Base-by-base conservation (phyloP, 2,888 invertebrate genomes). In the Anoncus sp. region DNA sequence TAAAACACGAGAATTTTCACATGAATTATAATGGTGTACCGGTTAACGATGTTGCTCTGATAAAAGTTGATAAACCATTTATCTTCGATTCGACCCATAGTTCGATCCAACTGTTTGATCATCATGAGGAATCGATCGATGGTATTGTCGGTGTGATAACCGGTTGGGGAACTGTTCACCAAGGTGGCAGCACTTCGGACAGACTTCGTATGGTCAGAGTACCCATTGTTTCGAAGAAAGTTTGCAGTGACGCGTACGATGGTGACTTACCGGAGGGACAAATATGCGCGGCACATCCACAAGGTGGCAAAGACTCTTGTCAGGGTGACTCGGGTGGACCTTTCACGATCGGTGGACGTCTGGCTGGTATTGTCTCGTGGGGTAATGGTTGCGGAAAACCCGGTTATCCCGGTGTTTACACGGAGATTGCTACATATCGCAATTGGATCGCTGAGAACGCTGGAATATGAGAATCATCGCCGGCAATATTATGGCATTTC, bases 211-310 rank as follows among this genome's bases (percentile, higher is more conserved):
- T 89, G 67, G 94, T 93, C 0, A 81, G 91, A 18, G 92, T 94
- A 0, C 94, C 94, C 0, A 91, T 93, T 82, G 92, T 94, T 6
- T 93, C 91, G 70, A 91, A 92, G 3, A 81, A 88, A 1, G 60
- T 86, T 0, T 95, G 95, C 85, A 87, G 86, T 1, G 84, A 88
- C 0, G 92, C 92, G 16, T 62, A 62, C 10, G 7, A 45, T 82
- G 1, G 1, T 0, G 0, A 0, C 0, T 51, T 51, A 20, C 83
- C 80, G 5, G 82, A 83, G 1, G 91, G 92, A 0, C 92, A 90
- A 3, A 92, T 94, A 10, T 95, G 95, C 84, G 94, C 95, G 2
- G 94, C 93, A 0, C 87, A 87, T 1, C 88, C 92, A 3, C 89
- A 91, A 76, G 95, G 94, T 2, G 94, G 94, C n/a, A 93, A 85